Conservation (phyloP, 2,888 invertebrate genomes). For the Koerneria pararmatus region DNA sequence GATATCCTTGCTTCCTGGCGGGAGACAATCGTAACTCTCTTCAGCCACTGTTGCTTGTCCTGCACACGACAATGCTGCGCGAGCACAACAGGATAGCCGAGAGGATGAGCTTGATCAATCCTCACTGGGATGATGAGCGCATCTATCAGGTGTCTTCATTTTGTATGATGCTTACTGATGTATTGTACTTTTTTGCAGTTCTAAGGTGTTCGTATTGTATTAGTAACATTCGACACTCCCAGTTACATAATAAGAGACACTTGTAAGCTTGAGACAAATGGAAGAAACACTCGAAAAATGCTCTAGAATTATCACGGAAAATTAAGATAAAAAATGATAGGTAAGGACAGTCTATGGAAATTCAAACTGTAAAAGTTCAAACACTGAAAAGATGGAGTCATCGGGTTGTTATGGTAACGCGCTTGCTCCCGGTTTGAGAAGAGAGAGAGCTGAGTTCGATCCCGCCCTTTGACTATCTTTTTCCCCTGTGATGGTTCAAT, state of each 20-base stretch:
- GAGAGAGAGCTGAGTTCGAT: too few species aligned
- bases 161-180: neutral
- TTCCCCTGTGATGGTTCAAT: too few species aligned
- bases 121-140: conserved; percentile 61
- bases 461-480: too few species aligned
- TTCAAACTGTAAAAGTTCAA: too few species aligned
- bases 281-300: too few species aligned
- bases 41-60: conserved; percentile 50
- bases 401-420: too few species aligned
- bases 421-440: too few species aligned
- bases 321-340: too few species aligned
- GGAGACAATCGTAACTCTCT: conserved; percentile 57
- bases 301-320: too few species aligned
- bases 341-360: too few species aligned
- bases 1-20: conserved; percentile 38
- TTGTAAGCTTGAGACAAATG: too few species aligned
- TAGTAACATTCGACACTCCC: neutral
- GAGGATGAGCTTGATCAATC: conserved; percentile 47
- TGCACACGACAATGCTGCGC: conserved; percentile 54
- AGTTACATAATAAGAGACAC: neutral
- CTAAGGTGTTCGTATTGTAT: neutral
- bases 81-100: conserved; percentile 57
- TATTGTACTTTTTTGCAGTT: neutral
- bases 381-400: too few species aligned
- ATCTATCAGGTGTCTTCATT: conserved; percentile 49